A percentile compares a stretch with the other conserved stretches of the same genome.
Conservation (phyloP, 2,113 vertebrate species). For the Macroglossus sobrinus region DNA sequence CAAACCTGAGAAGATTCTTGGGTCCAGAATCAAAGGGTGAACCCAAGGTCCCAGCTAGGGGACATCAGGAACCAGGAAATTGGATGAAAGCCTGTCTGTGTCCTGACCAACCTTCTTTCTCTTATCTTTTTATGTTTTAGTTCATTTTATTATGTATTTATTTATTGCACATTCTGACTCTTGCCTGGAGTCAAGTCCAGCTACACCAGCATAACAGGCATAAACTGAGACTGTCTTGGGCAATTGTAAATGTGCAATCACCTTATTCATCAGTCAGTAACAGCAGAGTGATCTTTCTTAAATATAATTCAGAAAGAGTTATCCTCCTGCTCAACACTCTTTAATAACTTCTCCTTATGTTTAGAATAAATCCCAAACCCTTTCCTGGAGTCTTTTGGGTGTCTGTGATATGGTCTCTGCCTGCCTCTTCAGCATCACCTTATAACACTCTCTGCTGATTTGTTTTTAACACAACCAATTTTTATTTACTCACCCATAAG, state of each 20-base stretch:
- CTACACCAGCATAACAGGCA: not conserved
- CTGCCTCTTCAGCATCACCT: not conserved
- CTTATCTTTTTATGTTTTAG: not conserved
- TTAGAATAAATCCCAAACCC: not conserved
- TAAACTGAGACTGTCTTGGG: not conserved
- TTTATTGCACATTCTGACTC: not conserved
- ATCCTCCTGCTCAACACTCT: not conserved
- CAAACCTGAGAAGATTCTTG: not conserved
- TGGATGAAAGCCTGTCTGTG: not conserved
- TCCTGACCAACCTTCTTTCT: not conserved
- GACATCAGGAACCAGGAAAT: not conserved
- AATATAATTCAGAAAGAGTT: not conserved
- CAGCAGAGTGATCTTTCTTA: not conserved
- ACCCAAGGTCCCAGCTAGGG: not conserved
- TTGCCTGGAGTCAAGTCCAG: not conserved
- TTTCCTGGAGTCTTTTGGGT: not conserved
- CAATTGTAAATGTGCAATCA: not conserved
- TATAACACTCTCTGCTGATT: not conserved
- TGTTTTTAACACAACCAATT: not conserved
- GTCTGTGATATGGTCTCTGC: not conserved
- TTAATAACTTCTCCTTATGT: not conserved
- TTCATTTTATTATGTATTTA: not conserved
- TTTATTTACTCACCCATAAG: not conserved
- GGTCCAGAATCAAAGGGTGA: not conserved
- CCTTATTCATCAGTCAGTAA: not conserved